These are phyloP conservation scores for Brienomyrus longianalis DNA, from an alignment of 2,113 vertebrate species.

Conservation along the genomic window DNA sequence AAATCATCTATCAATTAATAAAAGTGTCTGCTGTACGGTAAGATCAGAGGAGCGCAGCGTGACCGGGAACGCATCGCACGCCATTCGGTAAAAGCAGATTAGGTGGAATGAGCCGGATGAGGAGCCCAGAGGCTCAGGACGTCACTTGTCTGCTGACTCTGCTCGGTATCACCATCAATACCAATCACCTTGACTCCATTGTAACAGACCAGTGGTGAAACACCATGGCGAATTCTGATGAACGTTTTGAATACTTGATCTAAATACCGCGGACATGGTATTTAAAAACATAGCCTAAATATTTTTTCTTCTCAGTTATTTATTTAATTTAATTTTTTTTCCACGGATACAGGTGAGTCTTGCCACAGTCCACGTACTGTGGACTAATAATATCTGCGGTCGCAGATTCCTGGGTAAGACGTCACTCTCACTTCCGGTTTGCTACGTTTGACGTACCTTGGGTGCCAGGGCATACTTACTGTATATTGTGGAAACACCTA, in stretches of 20 bases:
- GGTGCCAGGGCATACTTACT: neutral
- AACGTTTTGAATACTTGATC: neutral
- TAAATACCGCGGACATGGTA: neutral
- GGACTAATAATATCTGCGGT: neutral
- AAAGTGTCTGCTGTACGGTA: neutral
- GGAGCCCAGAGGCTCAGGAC: neutral
- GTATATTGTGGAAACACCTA: neutral
- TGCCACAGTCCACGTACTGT: no score
- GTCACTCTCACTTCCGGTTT: neutral
- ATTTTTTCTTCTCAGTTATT: neutral
- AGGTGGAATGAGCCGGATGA: neutral
- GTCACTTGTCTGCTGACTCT: neutral
- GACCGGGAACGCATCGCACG: neutral
- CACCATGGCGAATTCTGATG: neutral
- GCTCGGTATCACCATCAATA: neutral
- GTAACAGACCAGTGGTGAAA: neutral
- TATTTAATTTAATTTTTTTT: neutral
- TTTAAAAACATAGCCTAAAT: neutral
- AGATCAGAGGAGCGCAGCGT: neutral
- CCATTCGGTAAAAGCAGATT: neutral
- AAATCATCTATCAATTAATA: neutral
- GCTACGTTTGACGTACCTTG: neutral
- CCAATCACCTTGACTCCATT: neutral
- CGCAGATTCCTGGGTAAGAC: neutral
- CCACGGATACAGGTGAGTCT: neutral